A percentile compares a stretch with the other conserved stretches of the same genome.
Conservation (phyloP, 2,113 vertebrate genomes). For the Mystacornis crossleyi region DNA sequence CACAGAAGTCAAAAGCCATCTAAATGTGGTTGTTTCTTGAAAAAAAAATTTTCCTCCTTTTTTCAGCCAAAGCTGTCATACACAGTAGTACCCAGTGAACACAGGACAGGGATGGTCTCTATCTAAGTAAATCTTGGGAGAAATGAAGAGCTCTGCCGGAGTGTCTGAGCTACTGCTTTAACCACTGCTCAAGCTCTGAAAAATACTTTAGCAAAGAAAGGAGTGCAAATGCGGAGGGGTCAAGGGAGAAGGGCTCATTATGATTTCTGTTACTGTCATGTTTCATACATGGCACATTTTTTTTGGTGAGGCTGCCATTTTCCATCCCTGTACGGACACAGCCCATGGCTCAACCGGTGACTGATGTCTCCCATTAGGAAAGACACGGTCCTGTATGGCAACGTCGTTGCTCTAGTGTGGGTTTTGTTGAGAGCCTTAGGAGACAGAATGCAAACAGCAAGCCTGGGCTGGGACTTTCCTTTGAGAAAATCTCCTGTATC, state of each 20-base stretch:
- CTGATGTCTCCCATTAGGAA: background rate
- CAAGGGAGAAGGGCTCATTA: background rate
- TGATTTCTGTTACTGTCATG: background rate
- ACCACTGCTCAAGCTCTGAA: background rate
- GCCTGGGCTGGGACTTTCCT: background rate
- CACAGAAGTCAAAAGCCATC: background rate
- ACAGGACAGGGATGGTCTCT: background rate
- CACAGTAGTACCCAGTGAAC: background rate
- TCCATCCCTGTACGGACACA: background rate
- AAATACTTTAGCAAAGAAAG: background rate
- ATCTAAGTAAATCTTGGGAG: background rate
- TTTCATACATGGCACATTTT: background rate
- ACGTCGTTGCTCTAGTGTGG: fast-evolving
- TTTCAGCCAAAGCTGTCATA: background rate
- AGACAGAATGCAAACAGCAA: background rate
- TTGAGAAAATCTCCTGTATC: background rate
- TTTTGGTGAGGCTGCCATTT: background rate
- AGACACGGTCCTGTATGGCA: background rate
- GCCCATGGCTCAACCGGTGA: background rate
- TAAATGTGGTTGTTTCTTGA: background rate
- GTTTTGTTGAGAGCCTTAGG: background rate
- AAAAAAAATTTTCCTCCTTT: background rate
- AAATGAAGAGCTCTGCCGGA: background rate
- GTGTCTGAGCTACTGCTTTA: background rate
- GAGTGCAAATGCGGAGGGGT: background rate